Evolutionary conservation across 2,113 vertebrate genomes (phyloP).

Genomic region (Mungos mungo): DNA sequence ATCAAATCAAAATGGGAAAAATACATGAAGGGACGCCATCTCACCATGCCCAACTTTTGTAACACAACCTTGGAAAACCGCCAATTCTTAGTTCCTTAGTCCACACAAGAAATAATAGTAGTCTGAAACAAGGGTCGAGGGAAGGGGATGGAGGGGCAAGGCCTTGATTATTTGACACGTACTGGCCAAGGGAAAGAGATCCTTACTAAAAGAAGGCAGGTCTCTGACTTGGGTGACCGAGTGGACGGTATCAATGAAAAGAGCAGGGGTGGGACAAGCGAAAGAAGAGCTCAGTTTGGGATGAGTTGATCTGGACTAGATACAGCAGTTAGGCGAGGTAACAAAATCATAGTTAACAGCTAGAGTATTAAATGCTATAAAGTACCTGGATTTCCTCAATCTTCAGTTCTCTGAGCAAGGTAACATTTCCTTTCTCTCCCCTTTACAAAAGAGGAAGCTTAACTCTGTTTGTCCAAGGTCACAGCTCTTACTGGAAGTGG

Average conservation of each 20-base stretch:
- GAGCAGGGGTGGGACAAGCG: background rate
- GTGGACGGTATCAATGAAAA: background rate
- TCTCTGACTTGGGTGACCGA: background rate
- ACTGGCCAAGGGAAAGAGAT: background rate
- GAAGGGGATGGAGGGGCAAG: background rate
- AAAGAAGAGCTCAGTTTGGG: background rate
- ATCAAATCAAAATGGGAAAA: conserved; percentile 30
- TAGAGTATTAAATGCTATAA: background rate
- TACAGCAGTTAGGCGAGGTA: background rate
- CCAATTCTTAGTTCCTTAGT: background rate
- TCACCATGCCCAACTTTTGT: background rate
- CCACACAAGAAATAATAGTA: background rate
- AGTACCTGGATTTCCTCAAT: background rate
- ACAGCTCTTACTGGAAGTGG: background rate
- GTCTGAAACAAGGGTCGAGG: background rate
- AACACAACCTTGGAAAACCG: background rate
- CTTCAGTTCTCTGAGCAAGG: background rate
- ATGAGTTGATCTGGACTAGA: background rate
- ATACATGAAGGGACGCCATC: background rate
- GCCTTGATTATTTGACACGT: background rate
- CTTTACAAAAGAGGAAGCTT: background rate
- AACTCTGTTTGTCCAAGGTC: background rate
- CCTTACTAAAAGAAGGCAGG: background rate
- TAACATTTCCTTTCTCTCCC: background rate
- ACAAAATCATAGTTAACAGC: background rate